Conservation (phyloP, 2,797 vertebrate species). For the Aldrovandia affinis region DNA sequence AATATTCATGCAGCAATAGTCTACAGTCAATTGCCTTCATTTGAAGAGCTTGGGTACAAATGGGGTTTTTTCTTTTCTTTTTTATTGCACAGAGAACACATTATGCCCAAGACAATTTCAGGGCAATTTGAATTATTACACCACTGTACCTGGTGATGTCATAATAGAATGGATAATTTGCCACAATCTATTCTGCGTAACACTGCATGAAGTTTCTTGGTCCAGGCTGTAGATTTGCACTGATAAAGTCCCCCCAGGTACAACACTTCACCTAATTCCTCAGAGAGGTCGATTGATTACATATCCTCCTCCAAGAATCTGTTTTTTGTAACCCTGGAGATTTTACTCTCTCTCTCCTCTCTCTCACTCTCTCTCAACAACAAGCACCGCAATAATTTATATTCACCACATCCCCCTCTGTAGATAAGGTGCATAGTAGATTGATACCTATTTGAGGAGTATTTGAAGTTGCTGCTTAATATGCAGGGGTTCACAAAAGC, state of each 20-base stretch:
- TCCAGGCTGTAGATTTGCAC: not conserved
- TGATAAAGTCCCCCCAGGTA: not conserved
- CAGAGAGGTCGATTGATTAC: not conserved
- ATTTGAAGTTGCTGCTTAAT: conserved; percentile 7
- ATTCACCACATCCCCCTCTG: not conserved
- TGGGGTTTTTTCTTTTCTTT: too few relatives aligned
- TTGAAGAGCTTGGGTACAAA: not conserved
- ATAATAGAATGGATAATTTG: not conserved
- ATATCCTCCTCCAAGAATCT: not conserved
- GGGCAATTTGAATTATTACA: not conserved
- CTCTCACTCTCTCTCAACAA: not conserved
- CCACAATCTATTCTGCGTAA: not conserved
- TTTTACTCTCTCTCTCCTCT: not conserved
- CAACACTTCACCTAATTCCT: not conserved
- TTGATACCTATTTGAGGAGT: not conserved
- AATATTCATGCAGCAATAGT: not conserved
- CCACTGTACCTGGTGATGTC: not conserved
- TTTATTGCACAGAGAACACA: not conserved
- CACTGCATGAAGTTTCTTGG: not conserved
- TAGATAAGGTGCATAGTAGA: not conserved
- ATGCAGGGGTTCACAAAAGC: not conserved
- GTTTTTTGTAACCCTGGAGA: not conserved
- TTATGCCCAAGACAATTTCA: not conserved
- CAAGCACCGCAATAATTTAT: conserved; percentile 10
- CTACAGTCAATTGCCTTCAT: conserved; percentile 8